Percentiles rank a stretch among this genome's conserved stretches.
Conservation (phyloP, 2,888 invertebrate species). For the Celastrina argiolus region DNA sequence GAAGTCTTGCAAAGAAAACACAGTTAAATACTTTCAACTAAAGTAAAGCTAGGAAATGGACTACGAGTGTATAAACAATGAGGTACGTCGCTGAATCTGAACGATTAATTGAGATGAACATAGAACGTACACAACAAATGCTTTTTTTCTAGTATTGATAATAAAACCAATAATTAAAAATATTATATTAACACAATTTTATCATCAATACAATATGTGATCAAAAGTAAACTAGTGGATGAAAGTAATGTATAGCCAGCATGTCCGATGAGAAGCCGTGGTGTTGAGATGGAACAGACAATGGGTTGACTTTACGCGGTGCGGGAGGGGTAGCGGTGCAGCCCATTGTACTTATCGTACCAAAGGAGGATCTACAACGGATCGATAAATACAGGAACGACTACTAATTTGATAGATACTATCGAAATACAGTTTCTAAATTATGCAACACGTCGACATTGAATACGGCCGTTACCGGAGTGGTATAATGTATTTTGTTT, state of each 20-base stretch:
- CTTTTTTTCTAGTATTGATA: background rate
- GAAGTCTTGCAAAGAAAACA: background rate
- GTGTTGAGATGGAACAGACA: conserved; percentile 54
- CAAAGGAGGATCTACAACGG: background rate
- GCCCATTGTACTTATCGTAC: background rate
- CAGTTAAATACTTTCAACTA: conserved; percentile 23
- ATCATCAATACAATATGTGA: background rate
- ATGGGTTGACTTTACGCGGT: conserved; percentile 73
- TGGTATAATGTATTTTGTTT: conserved; percentile 38
- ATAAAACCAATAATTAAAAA: background rate
- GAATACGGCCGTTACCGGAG: conserved; percentile 15
- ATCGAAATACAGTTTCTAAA: background rate
- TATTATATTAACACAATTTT: background rate
- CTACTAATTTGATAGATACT: background rate
- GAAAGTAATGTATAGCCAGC: background rate
- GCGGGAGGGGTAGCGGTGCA: conserved; percentile 44
- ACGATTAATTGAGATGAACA: background rate
- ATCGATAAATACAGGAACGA: background rate
- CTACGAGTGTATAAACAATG: conserved; percentile 27
- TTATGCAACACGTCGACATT: conserved; percentile 19
- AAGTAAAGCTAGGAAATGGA: conserved; percentile 27
- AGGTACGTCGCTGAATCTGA: background rate
- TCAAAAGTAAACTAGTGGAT: background rate
- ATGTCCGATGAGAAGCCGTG: conserved; percentile 35
- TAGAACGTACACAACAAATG: conserved; percentile 17